Base-by-base conservation (phyloP, 2,888 invertebrate species). In the Antitype chi region DNA sequence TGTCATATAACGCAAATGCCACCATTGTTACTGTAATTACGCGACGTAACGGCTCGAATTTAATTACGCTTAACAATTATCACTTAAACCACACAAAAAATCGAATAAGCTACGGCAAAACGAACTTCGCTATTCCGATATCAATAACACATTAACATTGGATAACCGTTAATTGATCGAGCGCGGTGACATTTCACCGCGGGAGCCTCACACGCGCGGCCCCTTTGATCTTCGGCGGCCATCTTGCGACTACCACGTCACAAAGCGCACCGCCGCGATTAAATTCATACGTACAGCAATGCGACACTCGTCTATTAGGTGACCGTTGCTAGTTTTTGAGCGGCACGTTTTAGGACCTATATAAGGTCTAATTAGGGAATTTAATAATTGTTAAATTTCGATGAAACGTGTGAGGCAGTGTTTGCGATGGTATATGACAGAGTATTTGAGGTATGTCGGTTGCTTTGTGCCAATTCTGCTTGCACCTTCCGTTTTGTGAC, bases 121-220 rank as follows among this genome's bases (percentile, higher is more conserved):
- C 90, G 88, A 89, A 80, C 90, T 88, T 87, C 81, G 90, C 90
- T 91, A 91, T 92, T 92, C 85, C 92, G 94, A 94, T 95, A 95
- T 95, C 95, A 94, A 95, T 94, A 94, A 92, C 93, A 91, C 90
- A 93, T 94, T 94, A 93, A 93, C 90, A 91, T 91, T 90, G 92
- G 90, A 93, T 93, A 93, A 89, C 92, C 90, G 93, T 94, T 96
- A 96, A 96, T 96, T 95, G 95, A 94, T 94, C 90, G 93, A 94
- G 93, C 94, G 94, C 94, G 96, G 96, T 96, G 96, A 96, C 96
- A 96, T 96, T 96, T 96, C 92, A 92, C 92, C 87, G 93, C 92
- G 91, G 92, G 91, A 89, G 92, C 91, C 91, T 93, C 94, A 93
- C 93, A 92, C 93, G 89, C 79, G 93, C 95, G 95, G 95, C 91